Base-by-base conservation (phyloP, 2,113 vertebrate species). In the Lethenteron camtschaticum region DNA sequence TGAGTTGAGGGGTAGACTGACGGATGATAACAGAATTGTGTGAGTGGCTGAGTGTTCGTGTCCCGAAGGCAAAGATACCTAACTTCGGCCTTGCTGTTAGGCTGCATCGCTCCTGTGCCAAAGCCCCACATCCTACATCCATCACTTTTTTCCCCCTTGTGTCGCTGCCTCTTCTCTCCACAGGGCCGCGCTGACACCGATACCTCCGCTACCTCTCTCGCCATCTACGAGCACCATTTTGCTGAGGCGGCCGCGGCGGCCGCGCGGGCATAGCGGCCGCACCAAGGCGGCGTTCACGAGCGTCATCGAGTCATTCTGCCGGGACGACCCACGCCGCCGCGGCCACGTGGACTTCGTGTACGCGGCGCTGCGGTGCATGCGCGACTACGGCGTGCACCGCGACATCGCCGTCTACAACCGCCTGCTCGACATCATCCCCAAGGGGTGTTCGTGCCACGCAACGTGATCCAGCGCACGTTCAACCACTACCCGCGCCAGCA, bases 301-400 rank as follows among this genome's bases (percentile, higher is more conserved):
- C 12, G 84, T 81, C 0, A 69, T 92, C 58, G 80, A 80, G 1
- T 58, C 77, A 24, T 92, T 86, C 59, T 74, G 16, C 55, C 77
- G 79, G 71, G 73, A 56, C 9, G 85, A 82, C 11, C 72, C 85
- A 12, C 79, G 83, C 2, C 78, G 82, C 9, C 80, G 86, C 1
- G 88, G 88, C 3, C 88, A 90, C 0, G 80, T 92, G 24, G 88
- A 92, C 76, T 88, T 92, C 56, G 88, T 92, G 73, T 89, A 92
- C 18, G 80, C 86, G 0, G 88, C 88, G 3, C 75, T 90, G 72
- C 81, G 77, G 73, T 85, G 84, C 79, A 92, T 92, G 87, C 79
- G 75, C 0, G 82, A 86, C 68, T 92, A 82, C 1, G 83, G 86
- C 0, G 84, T 92, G 9, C 82, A 88, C 77, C 74, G 74, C 9